Base-by-base conservation (phyloP, 2,888 invertebrate genomes). In the Plebejus anna region DNA sequence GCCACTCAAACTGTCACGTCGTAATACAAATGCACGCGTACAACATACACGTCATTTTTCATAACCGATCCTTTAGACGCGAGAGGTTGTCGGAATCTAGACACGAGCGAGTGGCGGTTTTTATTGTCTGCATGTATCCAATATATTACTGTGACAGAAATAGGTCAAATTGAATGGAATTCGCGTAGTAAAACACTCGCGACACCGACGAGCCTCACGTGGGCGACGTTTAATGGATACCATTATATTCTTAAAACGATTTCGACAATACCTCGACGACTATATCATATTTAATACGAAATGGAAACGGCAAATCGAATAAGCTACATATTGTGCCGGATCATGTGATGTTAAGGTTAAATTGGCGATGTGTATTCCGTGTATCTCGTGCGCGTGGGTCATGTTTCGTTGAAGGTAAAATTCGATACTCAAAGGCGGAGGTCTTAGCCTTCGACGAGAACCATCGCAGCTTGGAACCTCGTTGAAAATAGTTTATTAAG, bases 131-230 rank as follows among this genome's bases (percentile, higher is more conserved):
- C 73, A 51, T 51, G 73, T 73, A 66, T 55, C 51, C 73, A 75
- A 76, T 76, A 78, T 70, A 61, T 77, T 72, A 75, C 73, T 79
- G 78, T 78, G 78, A 77, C 77, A 79, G 76, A 80, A 79, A 77
- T 79, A 77, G 79, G 78, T 79, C 80, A 79, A 81, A 73, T 42
- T 73, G 83, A 83, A 84, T 85, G 84, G 84, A 88, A 89, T 89
- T 86, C 82, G 82, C 83, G 82, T 82, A 83, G 84, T 84, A 83
- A 88, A 84, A 85, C 83, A 84, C 84, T 86, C 80, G 83, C 84
- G 87, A 88, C 89, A 87, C 86, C 89, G 89, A 89, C 84, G 86
- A 85, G 82, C 79, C 82, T 82, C 82, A 83, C 80, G 90, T 89
- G 87, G 89, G 89, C 78, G 80, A 76, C 32, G 76, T 77, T 77